A percentile compares a stretch with the other conserved stretches of the same genome.
These are phyloP conservation scores for Eilema depressum DNA, from an alignment of 2,888 invertebrate genomes.

Conservation along the genomic window DNA sequence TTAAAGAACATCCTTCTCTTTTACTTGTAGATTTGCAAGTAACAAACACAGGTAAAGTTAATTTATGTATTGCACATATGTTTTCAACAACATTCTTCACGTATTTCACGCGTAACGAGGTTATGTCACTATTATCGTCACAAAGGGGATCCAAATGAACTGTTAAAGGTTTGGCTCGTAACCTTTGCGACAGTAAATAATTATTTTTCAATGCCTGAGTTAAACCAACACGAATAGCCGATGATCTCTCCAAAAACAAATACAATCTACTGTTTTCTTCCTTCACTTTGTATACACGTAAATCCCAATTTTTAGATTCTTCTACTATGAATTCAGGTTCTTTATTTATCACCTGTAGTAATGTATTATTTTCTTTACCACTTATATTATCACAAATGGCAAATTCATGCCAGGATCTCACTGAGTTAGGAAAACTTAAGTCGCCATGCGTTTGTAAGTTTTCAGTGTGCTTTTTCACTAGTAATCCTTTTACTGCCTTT, in stretches of 20 bases:
- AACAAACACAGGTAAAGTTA: slow-evolving; percentile 55
- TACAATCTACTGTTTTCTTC: slow-evolving; percentile 79
- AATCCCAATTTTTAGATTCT: slow-evolving; percentile 80
- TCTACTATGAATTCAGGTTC: slow-evolving; percentile 67
- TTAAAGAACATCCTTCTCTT: slow-evolving; percentile 42
- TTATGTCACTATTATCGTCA: slow-evolving; percentile 61
- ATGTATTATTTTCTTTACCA: slow-evolving; percentile 44
- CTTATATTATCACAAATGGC: slow-evolving; percentile 38
- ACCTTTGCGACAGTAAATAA: slow-evolving; percentile 51
- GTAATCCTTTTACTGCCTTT: slow-evolving; percentile 54
- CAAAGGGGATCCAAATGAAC: slow-evolving; percentile 64
- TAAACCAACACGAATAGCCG: slow-evolving; percentile 65
- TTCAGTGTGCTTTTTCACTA: slow-evolving; percentile 87
- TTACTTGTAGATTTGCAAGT: slow-evolving; percentile 76
- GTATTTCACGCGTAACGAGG: slow-evolving; percentile 69
- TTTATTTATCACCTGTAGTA: slow-evolving; percentile 68
- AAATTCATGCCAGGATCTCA: slow-evolving; percentile 86
- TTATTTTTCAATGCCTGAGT: slow-evolving; percentile 59
- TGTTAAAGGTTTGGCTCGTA: slow-evolving; percentile 43
- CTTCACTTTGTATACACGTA: slow-evolving; percentile 74
- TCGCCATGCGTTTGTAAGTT: slow-evolving; percentile 88
- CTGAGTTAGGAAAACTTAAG: slow-evolving; percentile 87
- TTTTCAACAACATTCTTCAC: slow-evolving; percentile 66
- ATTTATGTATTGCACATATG: slow-evolving; percentile 57
- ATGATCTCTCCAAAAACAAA: slow-evolving; percentile 83